A percentile compares a stretch with the other conserved stretches of the same genome.
These are phyloP conservation scores for Salvelinus namaycush DNA, from an alignment of 2,113 vertebrate genomes.

Conservation along the genomic window DNA sequence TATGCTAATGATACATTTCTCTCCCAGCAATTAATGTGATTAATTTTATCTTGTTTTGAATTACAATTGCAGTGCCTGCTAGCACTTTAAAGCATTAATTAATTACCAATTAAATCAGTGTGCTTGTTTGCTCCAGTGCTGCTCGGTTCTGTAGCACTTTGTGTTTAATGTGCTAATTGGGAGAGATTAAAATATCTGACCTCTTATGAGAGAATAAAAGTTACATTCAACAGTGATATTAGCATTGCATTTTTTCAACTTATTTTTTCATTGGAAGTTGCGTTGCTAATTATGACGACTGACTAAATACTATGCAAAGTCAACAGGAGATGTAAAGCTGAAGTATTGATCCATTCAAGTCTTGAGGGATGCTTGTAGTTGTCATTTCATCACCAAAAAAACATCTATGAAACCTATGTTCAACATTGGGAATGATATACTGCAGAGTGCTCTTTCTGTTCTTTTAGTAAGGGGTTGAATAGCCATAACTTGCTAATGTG, in stretches of 20 bases:
- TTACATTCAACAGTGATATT: constrained; percentile 56
- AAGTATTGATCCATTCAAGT: neutral
- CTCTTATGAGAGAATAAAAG: constrained; percentile 83
- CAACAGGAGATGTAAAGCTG: neutral
- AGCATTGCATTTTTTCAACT: constrained; percentile 52
- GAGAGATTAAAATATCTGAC: constrained; percentile 83
- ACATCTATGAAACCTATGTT: neutral
- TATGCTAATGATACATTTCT: constrained; percentile 78
- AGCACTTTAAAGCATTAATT: constrained; percentile 89
- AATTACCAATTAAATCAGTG: constrained; percentile 88
- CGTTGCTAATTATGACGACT: constrained; percentile 49
- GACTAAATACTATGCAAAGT: constrained; percentile 20
- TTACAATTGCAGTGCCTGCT: constrained; percentile 81
- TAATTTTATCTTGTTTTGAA: constrained; percentile 85
- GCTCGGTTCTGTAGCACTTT: constrained; percentile 81
- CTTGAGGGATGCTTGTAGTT: neutral
- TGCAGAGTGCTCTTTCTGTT: constrained; percentile 10
- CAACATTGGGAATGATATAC: neutral
- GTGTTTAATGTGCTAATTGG: constrained; percentile 86
- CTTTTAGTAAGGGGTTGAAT: constrained; percentile 45
- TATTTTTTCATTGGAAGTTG: constrained; percentile 57
- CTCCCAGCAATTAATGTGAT: constrained; percentile 79
- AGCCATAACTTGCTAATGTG: constrained; percentile 62
- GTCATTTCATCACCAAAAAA: constrained; percentile 3
- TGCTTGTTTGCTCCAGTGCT: constrained; percentile 31